Evolutionary conservation across 2,797 vertebrate species (phyloP).

Genomic region (Lacerta agilis): DNA sequence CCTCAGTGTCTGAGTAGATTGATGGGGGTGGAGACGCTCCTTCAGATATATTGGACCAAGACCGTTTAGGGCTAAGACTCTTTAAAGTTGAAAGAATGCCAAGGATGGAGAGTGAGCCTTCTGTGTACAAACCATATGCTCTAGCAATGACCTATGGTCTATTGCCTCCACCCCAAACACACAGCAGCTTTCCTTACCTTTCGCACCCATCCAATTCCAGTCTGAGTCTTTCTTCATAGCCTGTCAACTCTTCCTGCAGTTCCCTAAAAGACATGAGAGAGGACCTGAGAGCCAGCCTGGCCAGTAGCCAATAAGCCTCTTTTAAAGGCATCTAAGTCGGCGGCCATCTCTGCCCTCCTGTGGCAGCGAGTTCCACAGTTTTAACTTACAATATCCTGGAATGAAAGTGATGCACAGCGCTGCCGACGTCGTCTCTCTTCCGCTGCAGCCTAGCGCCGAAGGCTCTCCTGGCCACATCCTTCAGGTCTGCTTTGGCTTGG

Average conservation of each 20-base stretch:
- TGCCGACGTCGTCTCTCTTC: slow-evolving; percentile 19
- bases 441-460: slow-evolving; percentile 19
- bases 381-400: slow-evolving; percentile 45
- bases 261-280: slow-evolving; percentile 19
- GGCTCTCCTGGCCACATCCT: slow-evolving; percentile 11
- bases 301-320: too few species aligned
- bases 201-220: slow-evolving; percentile 41
- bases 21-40: too few species aligned
- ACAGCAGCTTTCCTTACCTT: slow-evolving; percentile 47
- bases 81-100: too few species aligned
- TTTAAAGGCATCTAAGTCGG: too few species aligned
- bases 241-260: slow-evolving; percentile 47
- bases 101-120: too few species aligned
- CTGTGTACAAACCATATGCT: too few species aligned
- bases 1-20: too few species aligned
- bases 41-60: too few species aligned
- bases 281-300: background rate
- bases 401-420: slow-evolving; percentile 44
- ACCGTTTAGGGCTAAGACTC: too few species aligned
- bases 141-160: too few species aligned
- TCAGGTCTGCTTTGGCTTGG: slow-evolving; percentile 33
- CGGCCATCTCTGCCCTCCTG: too few species aligned
- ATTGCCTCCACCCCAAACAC: background rate
- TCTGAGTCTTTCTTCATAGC: slow-evolving; percentile 40
- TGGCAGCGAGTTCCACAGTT: too few species aligned